Conservation (phyloP, 2,113 vertebrate genomes). For the Gyps fulvus region DNA sequence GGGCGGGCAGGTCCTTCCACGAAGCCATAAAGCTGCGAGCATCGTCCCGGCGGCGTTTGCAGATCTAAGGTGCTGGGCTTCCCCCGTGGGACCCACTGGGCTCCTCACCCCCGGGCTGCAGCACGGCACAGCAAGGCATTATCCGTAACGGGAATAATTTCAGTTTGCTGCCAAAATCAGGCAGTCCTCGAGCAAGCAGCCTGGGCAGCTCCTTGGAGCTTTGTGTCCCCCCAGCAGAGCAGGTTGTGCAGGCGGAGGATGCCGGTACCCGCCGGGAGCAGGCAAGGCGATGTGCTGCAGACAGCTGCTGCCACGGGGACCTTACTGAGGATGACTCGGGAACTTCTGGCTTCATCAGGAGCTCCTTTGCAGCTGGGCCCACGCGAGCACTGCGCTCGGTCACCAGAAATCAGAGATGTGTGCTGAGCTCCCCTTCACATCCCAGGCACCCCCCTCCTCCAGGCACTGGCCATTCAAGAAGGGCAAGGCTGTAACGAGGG, state of each 20-base stretch:
- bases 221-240: neutral
- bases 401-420: neutral
- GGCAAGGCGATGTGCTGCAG: neutral
- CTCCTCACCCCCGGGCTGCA: neutral
- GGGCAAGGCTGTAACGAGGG: no score
- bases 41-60: neutral
- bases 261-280: neutral
- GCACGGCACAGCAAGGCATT: neutral
- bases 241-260: neutral
- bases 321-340: neutral
- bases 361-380: neutral
- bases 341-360: slow-evolving; percentile 11
- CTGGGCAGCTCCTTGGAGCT: neutral
- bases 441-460: no score
- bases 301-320: neutral
- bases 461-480: neutral
- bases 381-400: neutral
- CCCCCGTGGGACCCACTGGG: neutral
- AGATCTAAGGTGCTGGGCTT: neutral
- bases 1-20: neutral
- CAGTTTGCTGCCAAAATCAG: neutral
- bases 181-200: neutral
- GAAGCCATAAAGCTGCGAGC: neutral
- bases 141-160: neutral
- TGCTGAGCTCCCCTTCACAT: neutral